Conservation (phyloP, 2,113 vertebrate species). For the Chloropsis hardwickii region DNA sequence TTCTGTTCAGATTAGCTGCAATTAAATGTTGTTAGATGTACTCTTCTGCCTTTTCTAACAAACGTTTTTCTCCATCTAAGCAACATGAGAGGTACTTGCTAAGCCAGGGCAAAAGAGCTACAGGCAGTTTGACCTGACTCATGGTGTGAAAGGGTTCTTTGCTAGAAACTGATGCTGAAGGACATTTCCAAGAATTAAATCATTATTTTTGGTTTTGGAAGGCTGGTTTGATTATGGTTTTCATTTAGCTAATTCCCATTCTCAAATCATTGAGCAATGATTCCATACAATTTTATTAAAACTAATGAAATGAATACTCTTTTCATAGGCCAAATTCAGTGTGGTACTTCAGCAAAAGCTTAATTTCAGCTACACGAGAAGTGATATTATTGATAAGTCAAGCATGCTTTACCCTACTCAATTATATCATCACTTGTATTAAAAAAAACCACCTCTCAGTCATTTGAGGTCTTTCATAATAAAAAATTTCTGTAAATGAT, state of each 20-base stretch:
- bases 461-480: not conserved
- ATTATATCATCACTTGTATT: not conserved
- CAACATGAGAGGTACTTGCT: not conserved
- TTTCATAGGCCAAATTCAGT: not conserved
- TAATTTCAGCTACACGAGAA: constrained; percentile 1
- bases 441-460: not conserved
- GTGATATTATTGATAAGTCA: constrained; percentile 27
- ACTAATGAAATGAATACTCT: not conserved
- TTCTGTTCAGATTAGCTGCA: not conserved
- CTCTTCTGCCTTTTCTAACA: not conserved
- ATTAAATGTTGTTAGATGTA: not conserved
- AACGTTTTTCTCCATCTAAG: not conserved
- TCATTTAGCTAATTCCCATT: not conserved
- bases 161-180: not conserved
- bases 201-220: constrained; percentile 16
- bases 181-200: not conserved
- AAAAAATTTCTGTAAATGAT: not conserved
- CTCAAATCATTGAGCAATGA: not conserved
- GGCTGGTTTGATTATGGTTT: constrained; percentile 1
- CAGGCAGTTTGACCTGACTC: not conserved
- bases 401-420: not conserved
- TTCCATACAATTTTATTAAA: constrained; percentile 19
- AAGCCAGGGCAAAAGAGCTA: not conserved
- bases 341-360: not conserved
- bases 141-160: not conserved